These are phyloP conservation scores for Budorcas taxicolor DNA, from an alignment of 2,113 vertebrate genomes.

Conservation along the genomic window DNA sequence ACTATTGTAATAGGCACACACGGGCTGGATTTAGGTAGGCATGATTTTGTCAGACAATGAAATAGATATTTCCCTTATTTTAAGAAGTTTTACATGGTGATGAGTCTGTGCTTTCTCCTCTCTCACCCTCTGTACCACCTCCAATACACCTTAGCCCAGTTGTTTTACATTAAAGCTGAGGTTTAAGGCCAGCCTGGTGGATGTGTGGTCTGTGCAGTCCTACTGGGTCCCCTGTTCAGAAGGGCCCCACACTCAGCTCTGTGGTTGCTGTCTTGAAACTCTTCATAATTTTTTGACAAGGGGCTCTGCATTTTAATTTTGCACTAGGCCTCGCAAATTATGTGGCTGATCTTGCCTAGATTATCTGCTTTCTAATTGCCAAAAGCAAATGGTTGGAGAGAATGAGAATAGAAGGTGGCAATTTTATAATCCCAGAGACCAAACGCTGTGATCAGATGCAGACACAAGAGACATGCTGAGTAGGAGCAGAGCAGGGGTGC, in stretches of 20 bases:
- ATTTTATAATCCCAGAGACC: conserved; percentile 3
- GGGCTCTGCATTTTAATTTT: background rate
- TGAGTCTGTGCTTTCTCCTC: background rate
- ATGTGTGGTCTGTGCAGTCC: background rate
- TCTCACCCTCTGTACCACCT: background rate
- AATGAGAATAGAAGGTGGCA: background rate
- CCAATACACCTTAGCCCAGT: background rate
- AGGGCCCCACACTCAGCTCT: background rate
- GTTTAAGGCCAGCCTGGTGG: background rate
- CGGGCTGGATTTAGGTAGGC: background rate
- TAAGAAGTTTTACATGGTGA: background rate
- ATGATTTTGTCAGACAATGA: background rate
- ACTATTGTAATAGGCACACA: background rate
- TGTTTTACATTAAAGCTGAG: background rate
- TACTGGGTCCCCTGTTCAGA: background rate
- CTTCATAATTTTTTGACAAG: background rate
- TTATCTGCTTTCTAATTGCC: background rate
- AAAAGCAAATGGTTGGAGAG: background rate
- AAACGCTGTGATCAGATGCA: background rate
- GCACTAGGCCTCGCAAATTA: background rate
- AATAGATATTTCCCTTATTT: background rate
- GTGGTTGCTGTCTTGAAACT: background rate
- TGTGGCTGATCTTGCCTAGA: background rate
- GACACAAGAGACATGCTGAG: background rate
- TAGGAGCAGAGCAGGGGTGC: background rate